A percentile compares a stretch with the other conserved stretches of the same genome.
phyloP scores from a whole-genome alignment of 2,797 vertebrate species.

The Lacerta agilis region DNA sequence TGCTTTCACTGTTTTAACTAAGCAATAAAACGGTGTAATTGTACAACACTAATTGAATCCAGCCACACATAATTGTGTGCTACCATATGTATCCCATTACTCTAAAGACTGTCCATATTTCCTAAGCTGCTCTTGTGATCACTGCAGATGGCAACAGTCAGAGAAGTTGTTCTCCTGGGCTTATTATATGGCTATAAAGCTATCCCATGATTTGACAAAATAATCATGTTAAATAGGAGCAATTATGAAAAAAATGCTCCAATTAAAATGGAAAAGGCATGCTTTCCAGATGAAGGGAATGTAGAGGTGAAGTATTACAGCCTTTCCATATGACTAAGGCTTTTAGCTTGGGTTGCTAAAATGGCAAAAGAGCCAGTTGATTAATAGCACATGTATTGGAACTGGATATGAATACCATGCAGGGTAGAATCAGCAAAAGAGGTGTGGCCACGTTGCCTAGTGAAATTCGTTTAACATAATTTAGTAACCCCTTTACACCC shows the following conservation, averaged over 20 bases:
- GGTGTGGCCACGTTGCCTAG: neutral
- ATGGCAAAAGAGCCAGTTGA: neutral
- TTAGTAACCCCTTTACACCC: neutral
- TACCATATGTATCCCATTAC: conserved; percentile 83
- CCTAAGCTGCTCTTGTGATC: conserved; percentile 76
- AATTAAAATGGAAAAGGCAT: conserved; percentile 71
- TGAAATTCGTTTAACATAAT: conserved; percentile 1
- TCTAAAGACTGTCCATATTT: conserved; percentile 78
- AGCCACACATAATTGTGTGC: conserved; percentile 77
- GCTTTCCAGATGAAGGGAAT: conserved; percentile 29
- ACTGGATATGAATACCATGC: neutral
- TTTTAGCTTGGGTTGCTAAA: neutral
- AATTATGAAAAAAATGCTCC: conserved; percentile 77
- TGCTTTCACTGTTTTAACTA: conserved; percentile 82
- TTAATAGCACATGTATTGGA: conserved; percentile 8
- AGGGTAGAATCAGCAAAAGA: neutral
- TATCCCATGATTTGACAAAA: conserved; percentile 78
- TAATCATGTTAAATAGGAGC: conserved; percentile 77
- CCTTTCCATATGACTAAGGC: conserved; percentile 2
- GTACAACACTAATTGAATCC: conserved; percentile 83
- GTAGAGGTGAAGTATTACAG: conserved; percentile 44
- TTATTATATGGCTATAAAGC: conserved; percentile 82
- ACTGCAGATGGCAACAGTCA: conserved; percentile 81
- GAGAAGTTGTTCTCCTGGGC: conserved; percentile 78
- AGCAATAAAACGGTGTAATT: conserved; percentile 84